Evolutionary conservation across 2,888 invertebrate species (phyloP).

Genomic region (Anthophora plumipes): DNA sequence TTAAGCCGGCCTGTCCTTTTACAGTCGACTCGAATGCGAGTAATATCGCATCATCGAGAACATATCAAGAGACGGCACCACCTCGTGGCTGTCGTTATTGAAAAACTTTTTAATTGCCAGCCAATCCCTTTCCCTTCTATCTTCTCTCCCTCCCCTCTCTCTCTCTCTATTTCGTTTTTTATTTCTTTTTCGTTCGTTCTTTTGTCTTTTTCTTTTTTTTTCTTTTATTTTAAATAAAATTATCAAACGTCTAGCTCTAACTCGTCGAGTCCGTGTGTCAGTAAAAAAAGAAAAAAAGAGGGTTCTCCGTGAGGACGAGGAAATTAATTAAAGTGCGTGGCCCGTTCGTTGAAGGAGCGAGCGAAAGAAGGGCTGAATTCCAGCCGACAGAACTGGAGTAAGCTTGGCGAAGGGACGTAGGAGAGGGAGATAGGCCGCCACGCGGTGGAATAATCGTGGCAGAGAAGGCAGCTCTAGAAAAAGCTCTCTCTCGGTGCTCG

Average conservation of each 20-base stretch:
- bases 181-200: background rate
- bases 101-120: slow-evolving; percentile 66
- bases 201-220: background rate
- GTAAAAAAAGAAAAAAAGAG: slow-evolving; percentile 39
- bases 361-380: slow-evolving; percentile 21
- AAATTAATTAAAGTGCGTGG: slow-evolving; percentile 70
- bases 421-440: background rate
- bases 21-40: background rate
- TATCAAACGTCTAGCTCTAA: slow-evolving; percentile 11
- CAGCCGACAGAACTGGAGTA: slow-evolving; percentile 2
- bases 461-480: slow-evolving; percentile 15
- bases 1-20: slow-evolving; percentile 8
- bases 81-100: slow-evolving; percentile 37
- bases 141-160: background rate
- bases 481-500: slow-evolving; percentile 30
- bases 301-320: slow-evolving; percentile 45
- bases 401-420: slow-evolving; percentile 12
- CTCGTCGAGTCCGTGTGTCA: slow-evolving; percentile 4
- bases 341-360: slow-evolving; percentile 8
- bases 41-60: slow-evolving; percentile 29
- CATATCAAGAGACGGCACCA: slow-evolving; percentile 1
- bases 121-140: background rate
- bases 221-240: slow-evolving; percentile 36
- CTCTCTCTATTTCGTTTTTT: background rate
- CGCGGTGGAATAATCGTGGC: slow-evolving; percentile 49